Evolutionary conservation across 2,888 invertebrate species (phyloP), one percentile per base, ranked within the genome.

Genomic region (Tupiocoris notatus): DNA sequence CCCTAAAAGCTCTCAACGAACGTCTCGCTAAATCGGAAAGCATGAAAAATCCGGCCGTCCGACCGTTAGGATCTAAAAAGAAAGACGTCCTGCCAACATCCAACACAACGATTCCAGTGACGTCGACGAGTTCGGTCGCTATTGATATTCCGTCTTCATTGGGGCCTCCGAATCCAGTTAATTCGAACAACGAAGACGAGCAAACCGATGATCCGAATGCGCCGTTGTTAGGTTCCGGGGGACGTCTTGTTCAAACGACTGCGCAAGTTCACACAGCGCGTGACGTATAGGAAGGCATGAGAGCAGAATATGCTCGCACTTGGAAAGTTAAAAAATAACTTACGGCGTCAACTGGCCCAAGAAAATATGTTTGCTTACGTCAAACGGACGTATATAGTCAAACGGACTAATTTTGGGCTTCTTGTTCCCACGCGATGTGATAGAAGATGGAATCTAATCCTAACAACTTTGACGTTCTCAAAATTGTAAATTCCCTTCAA

Each of bases 1-100:
- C 97, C 39, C 86, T 97, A 79, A 97, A 96, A 85, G 96, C 96
- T 1, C 86, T 97, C 79, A 96, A 78, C 67, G 80, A 80, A 71
- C 76, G 80, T n/a, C 77, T 80, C 16, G 79, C 79, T 39, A 80
- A 80, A 76, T 79, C 76, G 1, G 78, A 78, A 12, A 59, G 39
- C n/a, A 23, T 73, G 25, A 73, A 73, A 22, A 73, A 63, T 54
- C 39, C 62, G 6, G 63, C 18, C 1, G 20, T 63, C 20, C 73
- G 71, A 12, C 23, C 64, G 2, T 24, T 18, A 12, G 22, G 24
- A 1, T 23, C 63, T 1, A 20, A 23, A 54, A 66, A 58, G 9
- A 66, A 59, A 7, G 66, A 58, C 23, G 58, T 25, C n/a, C 18
- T 65, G 3, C 58, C 59, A 12, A 17, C n/a, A 16, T 24, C 74